These are phyloP conservation scores for Parus major DNA, from an alignment of 2,113 vertebrate species.

Conservation along the genomic window DNA sequence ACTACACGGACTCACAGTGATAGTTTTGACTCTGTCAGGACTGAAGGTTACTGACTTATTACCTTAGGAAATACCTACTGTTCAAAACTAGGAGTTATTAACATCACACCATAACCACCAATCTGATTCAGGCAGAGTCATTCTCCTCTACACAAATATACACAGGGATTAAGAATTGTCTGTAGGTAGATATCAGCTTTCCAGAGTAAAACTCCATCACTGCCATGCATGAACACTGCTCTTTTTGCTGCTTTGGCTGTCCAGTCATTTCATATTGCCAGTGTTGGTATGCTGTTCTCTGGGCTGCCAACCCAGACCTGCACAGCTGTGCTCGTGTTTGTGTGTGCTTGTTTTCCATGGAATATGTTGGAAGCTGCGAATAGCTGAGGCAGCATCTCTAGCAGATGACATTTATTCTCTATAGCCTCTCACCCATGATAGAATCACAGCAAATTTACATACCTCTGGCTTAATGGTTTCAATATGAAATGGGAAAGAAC, in stretches of 20 bases:
- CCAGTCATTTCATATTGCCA: neutral
- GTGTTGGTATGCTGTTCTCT: fast-evolving
- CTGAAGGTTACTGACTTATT: neutral
- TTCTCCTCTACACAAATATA: neutral
- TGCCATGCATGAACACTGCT: neutral
- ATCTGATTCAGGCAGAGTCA: neutral
- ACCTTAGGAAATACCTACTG: neutral
- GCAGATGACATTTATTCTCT: neutral
- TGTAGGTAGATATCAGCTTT: neutral
- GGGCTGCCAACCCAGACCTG: neutral
- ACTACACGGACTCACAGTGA: neutral
- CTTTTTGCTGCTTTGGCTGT: neutral
- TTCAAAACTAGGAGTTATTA: neutral
- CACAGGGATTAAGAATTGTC: neutral
- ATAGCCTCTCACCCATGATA: neutral
- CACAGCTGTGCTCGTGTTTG: fast-evolving
- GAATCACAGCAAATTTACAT: neutral
- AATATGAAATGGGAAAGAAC: neutral
- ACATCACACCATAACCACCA: neutral
- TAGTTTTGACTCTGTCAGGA: neutral
- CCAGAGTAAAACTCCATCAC: neutral
- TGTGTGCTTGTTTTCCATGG: neutral
- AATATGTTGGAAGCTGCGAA: neutral
- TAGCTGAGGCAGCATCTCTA: neutral
- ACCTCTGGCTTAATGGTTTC: neutral